phyloP scores from a whole-genome alignment of 2,888 invertebrate species.

The Aphodius granarius region DNA sequence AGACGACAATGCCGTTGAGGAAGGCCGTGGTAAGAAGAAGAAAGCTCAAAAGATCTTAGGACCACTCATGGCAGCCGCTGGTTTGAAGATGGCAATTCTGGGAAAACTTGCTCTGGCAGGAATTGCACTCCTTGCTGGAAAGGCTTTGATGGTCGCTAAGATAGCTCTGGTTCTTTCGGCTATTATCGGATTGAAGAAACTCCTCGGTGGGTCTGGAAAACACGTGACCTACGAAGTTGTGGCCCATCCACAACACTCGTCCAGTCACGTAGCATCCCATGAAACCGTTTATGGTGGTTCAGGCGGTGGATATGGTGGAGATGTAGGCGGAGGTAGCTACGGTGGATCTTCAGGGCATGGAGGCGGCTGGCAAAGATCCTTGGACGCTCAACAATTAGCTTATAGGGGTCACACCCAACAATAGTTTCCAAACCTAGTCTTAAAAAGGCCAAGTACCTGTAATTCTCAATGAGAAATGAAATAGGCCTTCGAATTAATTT shows the following conservation, averaged over 20 bases:
- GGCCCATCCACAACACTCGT: slow-evolving; percentile 78
- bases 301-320: slow-evolving; percentile 56
- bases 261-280: slow-evolving; percentile 70
- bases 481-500: slow-evolving; percentile 20
- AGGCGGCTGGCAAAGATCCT: slow-evolving; percentile 75
- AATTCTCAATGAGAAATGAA: slow-evolving; percentile 44
- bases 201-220: slow-evolving; percentile 67
- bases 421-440: slow-evolving; percentile 38
- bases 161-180: slow-evolving; percentile 81
- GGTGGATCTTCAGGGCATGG: slow-evolving; percentile 63
- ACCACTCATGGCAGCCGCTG: slow-evolving; percentile 73
- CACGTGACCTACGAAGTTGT: slow-evolving; percentile 89
- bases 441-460: slow-evolving; percentile 50
- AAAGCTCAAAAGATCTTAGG: slow-evolving; percentile 79
- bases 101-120: slow-evolving; percentile 78
- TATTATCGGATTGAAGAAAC: slow-evolving; percentile 82
- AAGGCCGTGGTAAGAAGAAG: slow-evolving; percentile 75
- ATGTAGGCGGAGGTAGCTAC: slow-evolving; percentile 59
- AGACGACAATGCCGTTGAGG: slow-evolving; percentile 58
- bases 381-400: slow-evolving; percentile 76
- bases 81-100: slow-evolving; percentile 77
- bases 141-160: slow-evolving; percentile 82
- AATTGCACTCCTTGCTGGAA: slow-evolving; percentile 83
- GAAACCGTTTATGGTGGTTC: slow-evolving; percentile 61
- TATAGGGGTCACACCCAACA: slow-evolving; percentile 68